These are phyloP conservation scores for Athripsodes cinereus DNA, from an alignment of 2,888 invertebrate species.

Conservation along the genomic window DNA sequence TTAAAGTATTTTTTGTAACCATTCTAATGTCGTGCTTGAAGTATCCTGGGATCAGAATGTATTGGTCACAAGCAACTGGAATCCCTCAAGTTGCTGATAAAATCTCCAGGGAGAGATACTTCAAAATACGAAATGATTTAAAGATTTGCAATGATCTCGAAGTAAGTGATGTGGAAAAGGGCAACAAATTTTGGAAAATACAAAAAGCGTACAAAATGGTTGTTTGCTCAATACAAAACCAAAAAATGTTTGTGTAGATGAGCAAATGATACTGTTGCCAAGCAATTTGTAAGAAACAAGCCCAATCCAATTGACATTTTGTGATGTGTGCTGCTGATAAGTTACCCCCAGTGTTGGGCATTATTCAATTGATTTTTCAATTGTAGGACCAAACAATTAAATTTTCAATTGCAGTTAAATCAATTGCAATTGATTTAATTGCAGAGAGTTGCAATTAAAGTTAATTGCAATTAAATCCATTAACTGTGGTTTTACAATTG, in stretches of 20 bases:
- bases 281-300: background rate
- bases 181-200: background rate
- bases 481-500: too few species aligned
- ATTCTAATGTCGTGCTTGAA: background rate
- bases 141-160: background rate
- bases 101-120: background rate
- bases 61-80: background rate
- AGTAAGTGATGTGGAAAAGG: background rate
- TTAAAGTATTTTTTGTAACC: background rate
- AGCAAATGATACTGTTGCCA: background rate
- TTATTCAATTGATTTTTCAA: too few species aligned
- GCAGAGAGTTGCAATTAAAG: too few species aligned
- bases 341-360: background rate
- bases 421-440: too few species aligned
- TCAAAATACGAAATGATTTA: background rate
- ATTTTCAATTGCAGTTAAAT: too few species aligned
- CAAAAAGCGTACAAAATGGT: background rate
- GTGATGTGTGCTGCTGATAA: background rate
- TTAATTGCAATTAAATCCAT: too few species aligned
- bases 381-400: too few species aligned
- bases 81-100: background rate
- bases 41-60: background rate
- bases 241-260: background rate
- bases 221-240: conserved; percentile 2
- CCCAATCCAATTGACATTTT: background rate